These are phyloP conservation scores for Epirrhoe tristata DNA, from an alignment of 2,888 invertebrate species.

Conservation along the genomic window DNA sequence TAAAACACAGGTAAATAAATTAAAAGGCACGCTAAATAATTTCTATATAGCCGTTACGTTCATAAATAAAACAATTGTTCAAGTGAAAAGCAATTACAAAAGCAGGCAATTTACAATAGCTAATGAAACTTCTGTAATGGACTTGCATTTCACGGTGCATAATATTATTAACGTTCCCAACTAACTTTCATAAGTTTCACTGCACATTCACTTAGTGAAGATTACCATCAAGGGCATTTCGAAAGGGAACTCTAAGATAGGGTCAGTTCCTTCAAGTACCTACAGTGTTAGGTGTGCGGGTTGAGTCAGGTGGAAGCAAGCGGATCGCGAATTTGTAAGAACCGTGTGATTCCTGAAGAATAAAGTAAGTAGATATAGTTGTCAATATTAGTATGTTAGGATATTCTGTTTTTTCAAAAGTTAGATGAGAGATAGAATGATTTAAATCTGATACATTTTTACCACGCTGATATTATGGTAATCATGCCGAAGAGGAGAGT, in stretches of 20 bases:
- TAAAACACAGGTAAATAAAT: too few relatives aligned
- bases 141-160: constrained; percentile 48
- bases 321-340: constrained; percentile 29
- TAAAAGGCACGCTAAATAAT: neutral
- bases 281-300: constrained; percentile 29
- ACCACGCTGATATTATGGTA: too few relatives aligned
- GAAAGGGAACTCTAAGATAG: constrained; percentile 72
- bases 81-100: constrained; percentile 21
- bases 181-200: constrained; percentile 72
- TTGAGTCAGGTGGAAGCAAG: constrained; percentile 34
- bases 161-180: constrained; percentile 52
- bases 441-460: too few relatives aligned
- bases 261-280: constrained; percentile 67
- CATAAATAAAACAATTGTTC: constrained; percentile 1
- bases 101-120: constrained; percentile 26
- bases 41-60: neutral
- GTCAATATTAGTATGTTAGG: too few relatives aligned
- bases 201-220: constrained; percentile 74
- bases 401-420: too few relatives aligned
- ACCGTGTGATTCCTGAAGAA: too few relatives aligned
- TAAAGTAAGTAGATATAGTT: too few relatives aligned
- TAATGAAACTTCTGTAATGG: constrained; percentile 28
- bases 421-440: too few relatives aligned
- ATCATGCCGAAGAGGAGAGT: too few relatives aligned
- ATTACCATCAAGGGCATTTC: constrained; percentile 74